A percentile compares a stretch with the other conserved stretches of the same genome.
These are phyloP conservation scores for Aphis gossypii DNA, from an alignment of 1,140 invertebrate genomes.

Conservation along the genomic window DNA sequence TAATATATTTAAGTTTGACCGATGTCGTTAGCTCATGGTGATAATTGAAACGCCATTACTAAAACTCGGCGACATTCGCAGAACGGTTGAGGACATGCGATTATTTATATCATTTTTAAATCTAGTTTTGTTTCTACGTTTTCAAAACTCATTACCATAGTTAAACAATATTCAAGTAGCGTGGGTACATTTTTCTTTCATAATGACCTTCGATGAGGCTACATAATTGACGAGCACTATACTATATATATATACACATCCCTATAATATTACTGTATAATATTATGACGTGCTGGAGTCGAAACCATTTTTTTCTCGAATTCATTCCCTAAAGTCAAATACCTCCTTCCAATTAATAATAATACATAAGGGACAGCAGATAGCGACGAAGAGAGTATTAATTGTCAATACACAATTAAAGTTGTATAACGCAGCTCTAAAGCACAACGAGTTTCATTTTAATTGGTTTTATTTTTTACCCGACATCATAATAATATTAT, in stretches of 20 bases:
- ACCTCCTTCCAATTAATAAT: background rate
- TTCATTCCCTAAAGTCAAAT: background rate
- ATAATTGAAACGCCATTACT: background rate
- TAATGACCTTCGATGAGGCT: background rate
- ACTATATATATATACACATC: background rate
- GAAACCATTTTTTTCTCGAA: background rate
- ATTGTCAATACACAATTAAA: background rate
- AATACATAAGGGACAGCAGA: background rate
- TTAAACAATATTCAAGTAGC: background rate
- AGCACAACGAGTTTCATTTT: background rate
- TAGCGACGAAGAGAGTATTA: background rate
- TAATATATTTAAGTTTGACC: background rate
- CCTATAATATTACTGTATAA: background rate
- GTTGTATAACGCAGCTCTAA: background rate
- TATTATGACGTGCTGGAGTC: background rate
- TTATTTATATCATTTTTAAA: background rate
- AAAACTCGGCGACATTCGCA: background rate
- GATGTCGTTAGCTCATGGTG: background rate
- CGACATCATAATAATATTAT: background rate
- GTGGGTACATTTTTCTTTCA: background rate
- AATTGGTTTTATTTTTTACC: background rate
- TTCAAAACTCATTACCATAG: background rate
- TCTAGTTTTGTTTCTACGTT: background rate
- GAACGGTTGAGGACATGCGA: background rate
- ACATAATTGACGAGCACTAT: background rate